Percentiles rank a stretch among this genome's conserved stretches.
These are phyloP conservation scores for Hydroisotoma schaefferi DNA, from an alignment of 2,888 invertebrate species.

Conservation along the genomic window DNA sequence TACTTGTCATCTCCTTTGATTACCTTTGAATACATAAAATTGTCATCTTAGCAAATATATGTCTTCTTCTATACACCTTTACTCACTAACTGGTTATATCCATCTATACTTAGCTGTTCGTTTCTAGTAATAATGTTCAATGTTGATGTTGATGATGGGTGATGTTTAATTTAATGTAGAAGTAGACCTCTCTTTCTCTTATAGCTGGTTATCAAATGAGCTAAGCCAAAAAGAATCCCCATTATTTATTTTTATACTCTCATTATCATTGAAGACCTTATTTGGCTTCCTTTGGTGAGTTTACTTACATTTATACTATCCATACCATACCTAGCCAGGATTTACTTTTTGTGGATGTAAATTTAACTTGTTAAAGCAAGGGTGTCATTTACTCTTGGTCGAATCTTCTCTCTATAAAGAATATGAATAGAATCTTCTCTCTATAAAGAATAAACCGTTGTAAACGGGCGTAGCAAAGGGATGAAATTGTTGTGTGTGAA, in stretches of 20 bases:
- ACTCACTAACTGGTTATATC: background rate
- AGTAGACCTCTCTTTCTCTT: constrained; percentile 2
- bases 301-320: constrained; percentile 14
- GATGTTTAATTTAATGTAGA: background rate
- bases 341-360: too few species aligned
- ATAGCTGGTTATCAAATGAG: constrained; percentile 1
- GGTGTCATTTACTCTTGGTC: too few species aligned
- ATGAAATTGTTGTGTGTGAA: too few species aligned
- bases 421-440: too few species aligned
- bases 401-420: too few species aligned
- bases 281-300: constrained; percentile 16
- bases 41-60: background rate
- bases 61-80: background rate
- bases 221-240: constrained; percentile 3
- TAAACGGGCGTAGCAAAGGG: too few species aligned
- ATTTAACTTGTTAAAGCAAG: too few species aligned
- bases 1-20: constrained; percentile 13
- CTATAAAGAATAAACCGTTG: too few species aligned
- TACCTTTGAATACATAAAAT: background rate
- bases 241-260: constrained; percentile 17
- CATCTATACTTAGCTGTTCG: too few species aligned
- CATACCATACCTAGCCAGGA: too few species aligned
- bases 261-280: constrained; percentile 17
- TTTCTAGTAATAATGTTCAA: too few species aligned
- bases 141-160: too few species aligned